Percentiles rank a stretch among this genome's conserved stretches.
These are phyloP conservation scores for Tragelaphus scriptus DNA, from an alignment of 2,113 vertebrate species.

Conservation along the genomic window DNA sequence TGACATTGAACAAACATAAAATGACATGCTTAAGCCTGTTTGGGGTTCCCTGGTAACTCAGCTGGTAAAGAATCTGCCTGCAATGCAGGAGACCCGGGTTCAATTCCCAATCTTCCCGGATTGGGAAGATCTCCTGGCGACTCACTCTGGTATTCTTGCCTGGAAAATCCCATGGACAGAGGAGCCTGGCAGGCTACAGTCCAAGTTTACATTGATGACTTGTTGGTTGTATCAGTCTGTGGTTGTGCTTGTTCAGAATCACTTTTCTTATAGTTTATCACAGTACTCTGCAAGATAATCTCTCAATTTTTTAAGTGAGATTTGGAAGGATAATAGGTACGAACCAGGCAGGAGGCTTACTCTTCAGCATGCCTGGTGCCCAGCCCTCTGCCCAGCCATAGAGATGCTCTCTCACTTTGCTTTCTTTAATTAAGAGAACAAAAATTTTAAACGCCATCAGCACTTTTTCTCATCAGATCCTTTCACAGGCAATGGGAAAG, in stretches of 20 bases:
- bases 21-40: not conserved
- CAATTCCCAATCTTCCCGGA: fast-evolving
- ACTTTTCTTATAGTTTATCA: not conserved
- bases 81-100: not conserved
- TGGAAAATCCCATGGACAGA: not conserved
- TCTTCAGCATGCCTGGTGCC: not conserved
- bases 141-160: not conserved
- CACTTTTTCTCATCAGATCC: not conserved
- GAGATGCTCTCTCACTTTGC: not conserved
- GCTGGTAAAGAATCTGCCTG: not conserved
- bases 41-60: not conserved
- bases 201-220: not conserved
- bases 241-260: not conserved
- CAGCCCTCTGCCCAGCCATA: not conserved
- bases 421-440: not conserved
- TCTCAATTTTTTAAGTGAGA: not conserved
- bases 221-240: not conserved
- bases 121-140: not conserved
- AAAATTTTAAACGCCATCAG: not conserved
- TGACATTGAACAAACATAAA: not conserved
- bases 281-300: not conserved
- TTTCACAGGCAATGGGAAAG: not conserved
- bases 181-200: not conserved
- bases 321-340: not conserved
- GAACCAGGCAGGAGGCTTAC: not conserved